Percentiles rank a stretch among this genome's conserved stretches.
These are phyloP conservation scores for Calameuta idolon DNA, from an alignment of 2,888 invertebrate genomes.

Conservation along the genomic window DNA sequence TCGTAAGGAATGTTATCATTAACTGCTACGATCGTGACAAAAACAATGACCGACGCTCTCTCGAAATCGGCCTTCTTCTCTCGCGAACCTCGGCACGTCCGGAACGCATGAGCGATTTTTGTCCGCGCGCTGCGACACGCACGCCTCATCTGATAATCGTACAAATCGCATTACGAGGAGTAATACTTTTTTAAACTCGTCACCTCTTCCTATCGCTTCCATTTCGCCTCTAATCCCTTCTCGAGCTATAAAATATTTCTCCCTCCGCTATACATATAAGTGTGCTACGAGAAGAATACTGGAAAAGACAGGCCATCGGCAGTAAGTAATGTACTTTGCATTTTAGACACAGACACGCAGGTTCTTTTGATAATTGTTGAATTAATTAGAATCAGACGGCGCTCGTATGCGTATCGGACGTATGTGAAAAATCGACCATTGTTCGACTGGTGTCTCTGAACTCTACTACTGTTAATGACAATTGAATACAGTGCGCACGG, in stretches of 20 bases:
- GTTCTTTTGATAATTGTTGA: background rate
- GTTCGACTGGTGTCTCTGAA: background rate
- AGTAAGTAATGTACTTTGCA: background rate
- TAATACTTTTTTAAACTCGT: background rate
- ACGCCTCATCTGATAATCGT: background rate
- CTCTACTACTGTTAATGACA: background rate
- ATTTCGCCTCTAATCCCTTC: background rate
- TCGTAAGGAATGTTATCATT: conserved; percentile 5
- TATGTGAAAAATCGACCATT: background rate
- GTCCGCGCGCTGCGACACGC: background rate
- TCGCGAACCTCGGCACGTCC: background rate
- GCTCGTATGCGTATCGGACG: background rate
- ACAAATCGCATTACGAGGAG: background rate
- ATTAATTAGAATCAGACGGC: background rate
- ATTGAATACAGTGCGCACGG: background rate
- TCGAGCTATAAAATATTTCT: too few species aligned
- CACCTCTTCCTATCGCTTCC: background rate
- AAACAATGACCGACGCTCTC: background rate
- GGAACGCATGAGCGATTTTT: background rate
- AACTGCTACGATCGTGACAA: conserved; percentile 2
- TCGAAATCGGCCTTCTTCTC: background rate
- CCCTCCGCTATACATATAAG: too few species aligned
- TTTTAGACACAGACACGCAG: background rate
- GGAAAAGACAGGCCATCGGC: background rate
- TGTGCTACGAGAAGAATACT: background rate